Base-by-base conservation (phyloP, 2,113 vertebrate genomes). In the Leucoraja erinaceus region DNA sequence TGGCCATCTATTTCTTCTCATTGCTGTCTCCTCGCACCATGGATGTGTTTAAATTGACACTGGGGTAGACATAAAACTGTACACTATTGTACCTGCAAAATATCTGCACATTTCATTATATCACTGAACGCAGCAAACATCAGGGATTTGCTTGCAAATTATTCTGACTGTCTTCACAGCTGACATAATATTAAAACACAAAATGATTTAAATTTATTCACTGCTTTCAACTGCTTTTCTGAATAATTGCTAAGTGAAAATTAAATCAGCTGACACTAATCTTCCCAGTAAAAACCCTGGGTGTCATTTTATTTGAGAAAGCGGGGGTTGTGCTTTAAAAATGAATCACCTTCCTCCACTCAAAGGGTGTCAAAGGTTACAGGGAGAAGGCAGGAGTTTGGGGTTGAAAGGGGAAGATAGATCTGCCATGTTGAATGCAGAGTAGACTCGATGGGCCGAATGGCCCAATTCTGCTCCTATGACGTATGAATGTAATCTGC, bases 1-100 rank as follows among this genome's bases (percentile, higher is more conserved):
- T 38, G 38, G 66, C 33, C 28, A 90, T 90, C 70, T 90, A 70
- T 25, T 90, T 70, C 88, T 61, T 11, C 88, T 90, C 63, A 90
- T 38, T 8, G 12, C 66, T 25, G 16, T 28, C 11, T 68, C 20
- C 10, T 33, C 25, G 66, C 22, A 91, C 72, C 18, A 16, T 47
- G 28, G 68, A 47, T 22, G 6, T 47, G 11, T 70, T 72, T 72
- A 12, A 54, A 74, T 91, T 72, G 22, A 72, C 38, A n/a, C 20
- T 91, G 7, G 16, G 20, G 22, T 28, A 25, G 22, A 74, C 28
- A 74, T 91, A 5, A 70, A 91, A 91, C 54, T 91, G 31, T 54
- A 91, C 9, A 72, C 66, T 38, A n/a, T 31, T n/a, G 38, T 25
- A 20, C 68, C 25, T 20, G 25, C 68, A 54, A 91, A 91, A 47